Evolutionary conservation across 2,888 invertebrate species (phyloP), one percentile per base, ranked within the genome.

Genomic region (Tipula lateralis): DNA sequence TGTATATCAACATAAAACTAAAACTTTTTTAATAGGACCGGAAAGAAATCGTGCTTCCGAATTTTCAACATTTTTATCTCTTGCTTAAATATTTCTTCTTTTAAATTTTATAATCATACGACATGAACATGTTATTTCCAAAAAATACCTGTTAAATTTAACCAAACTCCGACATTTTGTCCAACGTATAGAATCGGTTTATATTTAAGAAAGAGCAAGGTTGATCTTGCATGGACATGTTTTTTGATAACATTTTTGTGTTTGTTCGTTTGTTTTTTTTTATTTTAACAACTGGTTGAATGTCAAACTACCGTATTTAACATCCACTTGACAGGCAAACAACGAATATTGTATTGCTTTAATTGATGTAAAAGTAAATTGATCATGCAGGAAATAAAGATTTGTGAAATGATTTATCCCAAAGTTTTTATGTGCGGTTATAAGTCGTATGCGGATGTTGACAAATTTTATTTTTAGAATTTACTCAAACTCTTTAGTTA

Each of bases 221-320:
- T 66, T 66, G 24, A 24, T 66, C 66, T 66, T 66, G 24, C 66
- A 66, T 66, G 66, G 66, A 66, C 66, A 66, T 24, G 66, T 66
- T 66, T n/a, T n/a, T 66, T 66, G 24, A 66, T n/a, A 66, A 66
- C 66, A 66, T 24, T 66, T 66, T 9, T 50, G 16, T 50, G 19
- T 44, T 44, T 44, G 39, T 44, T 44, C 1, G 32, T 32, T 32
- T 32, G 44, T 50, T 50, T 50, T 50, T 4, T 44, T 50, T 50
- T 19, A 24, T 19, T 66, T 66, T 24, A 66, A 66, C 66, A 24
- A 66, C 66, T 24, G 66, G 66, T 66, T 66, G 66, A 66, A 66
- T 66, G 66, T 66, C 66, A 66, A 66, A 66, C 66, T 66, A 66
- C 66, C 66, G 66, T 66, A 66, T 66, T 66, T 66, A 66, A 66